phyloP scores from a whole-genome alignment of 2,113 vertebrate genomes.

The Bostrychus sinensis region DNA sequence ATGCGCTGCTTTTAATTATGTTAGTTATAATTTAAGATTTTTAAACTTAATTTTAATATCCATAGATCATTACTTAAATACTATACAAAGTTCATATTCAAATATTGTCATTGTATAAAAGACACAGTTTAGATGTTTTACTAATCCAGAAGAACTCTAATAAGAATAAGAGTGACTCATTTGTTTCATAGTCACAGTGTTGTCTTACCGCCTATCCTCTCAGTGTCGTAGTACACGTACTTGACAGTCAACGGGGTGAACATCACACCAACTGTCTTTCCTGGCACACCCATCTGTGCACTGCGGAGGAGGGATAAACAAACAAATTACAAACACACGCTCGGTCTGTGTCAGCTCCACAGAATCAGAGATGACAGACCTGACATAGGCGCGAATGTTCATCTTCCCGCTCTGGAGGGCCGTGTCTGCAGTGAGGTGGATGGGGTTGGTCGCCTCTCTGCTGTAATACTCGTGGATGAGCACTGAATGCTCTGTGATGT shows the following conservation, averaged over 20 bases:
- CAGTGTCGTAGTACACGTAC: conserved; percentile 94
- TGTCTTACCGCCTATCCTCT: conserved; percentile 92
- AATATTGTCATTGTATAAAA: too few relatives aligned
- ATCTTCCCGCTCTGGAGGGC: conserved; percentile 95
- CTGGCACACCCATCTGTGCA: conserved; percentile 95
- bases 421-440: conserved; percentile 94
- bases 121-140: too few relatives aligned
- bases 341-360: neutral
- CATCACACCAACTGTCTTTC: conserved; percentile 97
- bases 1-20: too few relatives aligned
- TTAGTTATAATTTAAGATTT: too few relatives aligned
- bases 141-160: too few relatives aligned
- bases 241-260: conserved; percentile 96
- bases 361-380: conserved; percentile 57
- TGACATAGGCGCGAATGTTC: conserved; percentile 97
- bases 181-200: neutral
- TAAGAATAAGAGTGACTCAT: neutral
- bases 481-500: conserved; percentile 98
- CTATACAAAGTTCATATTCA: too few relatives aligned
- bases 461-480: conserved; percentile 99
- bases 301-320: conserved; percentile 69
- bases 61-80: too few relatives aligned
- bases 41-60: too few relatives aligned
- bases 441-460: conserved; percentile 93
- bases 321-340: conserved; percentile 8